These are phyloP conservation scores for Amphipyra tragopoginis DNA, from an alignment of 2,888 invertebrate species.

Conservation along the genomic window DNA sequence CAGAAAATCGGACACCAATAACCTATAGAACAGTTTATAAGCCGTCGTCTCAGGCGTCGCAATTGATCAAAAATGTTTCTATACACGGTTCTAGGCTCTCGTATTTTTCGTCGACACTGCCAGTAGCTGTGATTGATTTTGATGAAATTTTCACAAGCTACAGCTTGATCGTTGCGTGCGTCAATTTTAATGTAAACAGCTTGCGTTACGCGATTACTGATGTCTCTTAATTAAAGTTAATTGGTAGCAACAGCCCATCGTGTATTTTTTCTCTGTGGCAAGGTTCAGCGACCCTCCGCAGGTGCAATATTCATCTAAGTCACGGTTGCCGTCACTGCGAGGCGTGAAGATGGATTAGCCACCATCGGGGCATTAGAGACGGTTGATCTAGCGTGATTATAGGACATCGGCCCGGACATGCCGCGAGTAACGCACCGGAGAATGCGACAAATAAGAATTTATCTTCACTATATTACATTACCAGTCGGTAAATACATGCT, in stretches of 20 bases:
- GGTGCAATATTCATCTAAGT: constrained; percentile 76
- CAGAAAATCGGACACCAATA: background rate
- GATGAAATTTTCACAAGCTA: constrained; percentile 13
- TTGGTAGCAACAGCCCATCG: constrained; percentile 22
- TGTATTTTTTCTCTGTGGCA: constrained; percentile 18
- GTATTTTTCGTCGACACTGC: constrained; percentile 1
- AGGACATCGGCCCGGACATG: constrained; percentile 27
- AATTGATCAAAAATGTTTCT: too few relatives aligned
- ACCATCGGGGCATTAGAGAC: constrained; percentile 66
- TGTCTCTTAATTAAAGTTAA: constrained; percentile 24
- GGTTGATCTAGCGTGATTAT: constrained; percentile 54
- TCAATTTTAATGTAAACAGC: constrained; percentile 31
- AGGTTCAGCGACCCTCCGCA: constrained; percentile 68
- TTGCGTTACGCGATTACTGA: constrained; percentile 24
- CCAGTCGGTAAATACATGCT: background rate
- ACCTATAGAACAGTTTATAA: background rate
- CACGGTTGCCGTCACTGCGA: constrained; percentile 62
- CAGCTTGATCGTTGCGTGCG: constrained; percentile 24
- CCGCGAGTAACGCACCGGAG: constrained; percentile 19
- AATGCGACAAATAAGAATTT: constrained; percentile 17
- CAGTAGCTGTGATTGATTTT: constrained; percentile 12
- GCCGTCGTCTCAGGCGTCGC: background rate
- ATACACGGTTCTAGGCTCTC: too few relatives aligned
- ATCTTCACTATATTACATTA: background rate
- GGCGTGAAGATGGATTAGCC: constrained; percentile 75